Conservation (phyloP, 2,797 vertebrate genomes). For the Siniperca obscura region DNA sequence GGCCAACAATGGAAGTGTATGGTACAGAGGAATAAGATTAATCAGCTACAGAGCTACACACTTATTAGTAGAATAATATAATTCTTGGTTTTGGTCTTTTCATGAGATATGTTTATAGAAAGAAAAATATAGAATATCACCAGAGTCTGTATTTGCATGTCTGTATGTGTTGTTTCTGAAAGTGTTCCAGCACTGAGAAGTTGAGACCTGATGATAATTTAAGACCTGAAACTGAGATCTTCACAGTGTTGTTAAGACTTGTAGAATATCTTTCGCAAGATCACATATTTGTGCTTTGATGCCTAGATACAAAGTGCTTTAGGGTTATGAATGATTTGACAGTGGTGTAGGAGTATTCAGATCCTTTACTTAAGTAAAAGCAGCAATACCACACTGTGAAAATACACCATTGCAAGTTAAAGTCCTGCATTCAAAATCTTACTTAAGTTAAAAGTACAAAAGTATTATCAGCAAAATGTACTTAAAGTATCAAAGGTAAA, state of each 20-base stretch:
- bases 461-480: neutral
- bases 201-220: constrained; percentile 13
- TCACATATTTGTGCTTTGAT: constrained; percentile 18
- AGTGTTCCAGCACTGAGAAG: constrained; percentile 18
- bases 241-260: constrained; percentile 36
- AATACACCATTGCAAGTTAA: neutral
- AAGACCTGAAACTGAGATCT: constrained; percentile 10
- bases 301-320: neutral
- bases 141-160: neutral
- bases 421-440: neutral
- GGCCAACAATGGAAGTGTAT: neutral
- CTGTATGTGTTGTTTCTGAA: neutral
- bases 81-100: neutral
- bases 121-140: neutral
- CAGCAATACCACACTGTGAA: neutral
- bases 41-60: neutral
- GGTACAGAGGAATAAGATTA: neutral
- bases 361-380: neutral
- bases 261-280: constrained; percentile 9
- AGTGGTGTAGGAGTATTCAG: neutral
- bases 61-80: neutral
- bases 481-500: neutral
- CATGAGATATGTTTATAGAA: neutral
- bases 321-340: neutral
- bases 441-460: neutral